Percentiles rank a stretch among this genome's conserved stretches.
These are phyloP conservation scores for Empidonax alnorum DNA, from an alignment of 2,113 vertebrate genomes.

Conservation along the genomic window DNA sequence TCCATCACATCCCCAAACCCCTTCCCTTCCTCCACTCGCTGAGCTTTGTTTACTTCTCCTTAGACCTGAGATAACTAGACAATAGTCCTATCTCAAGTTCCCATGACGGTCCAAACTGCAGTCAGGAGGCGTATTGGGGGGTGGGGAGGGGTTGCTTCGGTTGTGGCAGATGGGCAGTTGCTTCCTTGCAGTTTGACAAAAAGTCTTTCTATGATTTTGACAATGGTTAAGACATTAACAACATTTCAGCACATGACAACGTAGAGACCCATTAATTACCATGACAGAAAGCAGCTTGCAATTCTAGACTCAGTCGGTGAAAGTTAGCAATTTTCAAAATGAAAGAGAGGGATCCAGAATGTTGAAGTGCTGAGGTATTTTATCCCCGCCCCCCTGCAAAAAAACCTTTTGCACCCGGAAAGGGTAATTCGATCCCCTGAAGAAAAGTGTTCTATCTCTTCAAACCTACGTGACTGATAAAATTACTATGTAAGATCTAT, in stretches of 20 bases:
- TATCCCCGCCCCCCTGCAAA: no score
- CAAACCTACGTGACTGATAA: rapidly evolving
- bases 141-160: not conserved
- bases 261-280: not conserved
- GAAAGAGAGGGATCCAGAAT: not conserved
- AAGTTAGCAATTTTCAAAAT: not conserved
- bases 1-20: not conserved
- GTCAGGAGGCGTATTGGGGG: not conserved
- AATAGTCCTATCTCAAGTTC: not conserved
- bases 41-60: not conserved
- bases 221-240: not conserved
- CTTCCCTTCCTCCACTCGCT: not conserved
- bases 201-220: not conserved
- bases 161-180: not conserved
- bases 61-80: not conserved
- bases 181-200: not conserved
- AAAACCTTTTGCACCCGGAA: not conserved
- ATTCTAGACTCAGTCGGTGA: not conserved
- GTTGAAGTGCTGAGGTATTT: not conserved
- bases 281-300: not conserved
- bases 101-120: not conserved
- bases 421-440: not conserved
- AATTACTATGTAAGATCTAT: not conserved
- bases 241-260: not conserved
- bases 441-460: not conserved